Evolutionary conservation across 2,888 invertebrate genomes (phyloP).

Genomic region (Pollenia griseotomentosa): DNA sequence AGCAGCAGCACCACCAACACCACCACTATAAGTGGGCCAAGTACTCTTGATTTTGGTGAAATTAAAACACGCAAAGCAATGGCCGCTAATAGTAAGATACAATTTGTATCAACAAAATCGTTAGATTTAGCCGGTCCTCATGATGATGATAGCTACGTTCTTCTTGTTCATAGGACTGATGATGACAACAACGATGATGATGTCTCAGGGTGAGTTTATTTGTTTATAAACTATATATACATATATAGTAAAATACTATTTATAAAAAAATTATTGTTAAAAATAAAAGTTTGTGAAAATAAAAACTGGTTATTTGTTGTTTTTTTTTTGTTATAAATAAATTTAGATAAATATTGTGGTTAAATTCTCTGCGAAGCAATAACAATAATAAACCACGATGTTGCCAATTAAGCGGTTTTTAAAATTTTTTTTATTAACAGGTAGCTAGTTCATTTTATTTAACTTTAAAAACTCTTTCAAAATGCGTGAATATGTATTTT

Average conservation of each 20-base stretch:
- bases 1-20: slow-evolving; percentile 19
- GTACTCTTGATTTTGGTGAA: slow-evolving; percentile 26
- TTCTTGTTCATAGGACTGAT: background rate
- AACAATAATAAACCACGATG: slow-evolving; percentile 6
- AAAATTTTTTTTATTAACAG: background rate
- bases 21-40: slow-evolving; percentile 3
- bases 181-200: slow-evolving; percentile 57
- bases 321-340: slow-evolving; percentile 1
- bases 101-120: slow-evolving; percentile 63
- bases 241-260: background rate
- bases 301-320: background rate
- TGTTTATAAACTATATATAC: slow-evolving; percentile 21
- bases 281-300: background rate
- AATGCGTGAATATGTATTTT: no score
- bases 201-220: slow-evolving; percentile 68
- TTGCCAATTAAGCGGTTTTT: slow-evolving; percentile 18
- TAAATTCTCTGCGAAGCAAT: background rate
- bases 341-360: background rate
- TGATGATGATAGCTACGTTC: background rate
- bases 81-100: slow-evolving; percentile 54
- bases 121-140: slow-evolving; percentile 60
- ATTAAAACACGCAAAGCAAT: slow-evolving; percentile 35
- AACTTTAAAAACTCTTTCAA: no score
- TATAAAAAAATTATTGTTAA: background rate
- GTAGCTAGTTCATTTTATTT: no score